Base-by-base conservation (phyloP, 2,113 vertebrate genomes). In the Clarias gariepinus region DNA sequence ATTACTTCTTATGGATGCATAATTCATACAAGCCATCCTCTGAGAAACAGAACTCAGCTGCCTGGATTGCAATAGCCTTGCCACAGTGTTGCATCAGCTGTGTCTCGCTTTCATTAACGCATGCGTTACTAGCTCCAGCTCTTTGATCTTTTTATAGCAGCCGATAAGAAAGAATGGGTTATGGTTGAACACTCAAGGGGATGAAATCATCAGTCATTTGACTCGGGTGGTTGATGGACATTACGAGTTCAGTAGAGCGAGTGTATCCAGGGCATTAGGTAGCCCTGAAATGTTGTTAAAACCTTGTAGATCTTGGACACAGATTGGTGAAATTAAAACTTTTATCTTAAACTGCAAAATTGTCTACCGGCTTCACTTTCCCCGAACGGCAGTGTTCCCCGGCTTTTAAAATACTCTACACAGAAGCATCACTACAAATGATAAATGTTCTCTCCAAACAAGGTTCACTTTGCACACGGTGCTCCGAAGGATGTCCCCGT, bases 121-220 rank as follows among this genome's bases (percentile, higher is more conserved):
- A 77, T 82, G 82, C 87, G 85, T 86, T 87, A 85, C 81, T 86
- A 63, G 80, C 87, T 86, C 81, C 52, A 80, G 77, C 85, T 86
- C 91, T 92, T 91, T 92, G 90, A 92, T 93, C 92, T 93, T 93
- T 93, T 93, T 91, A 92, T 93, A 92, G 92, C 83, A 87, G 90
- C 89, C 79, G 90, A 94, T 92, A 88, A 93, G 89, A 91, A 91
- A 87, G 91, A 94, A 90, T 90, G 89, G 89, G 91, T 91, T 89
- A 84, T 85, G 90, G 84, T 73, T 84, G 85, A 91, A 85, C 78
- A 85, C 78, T 68, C 83, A 78, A 78, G 58, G 86, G 84, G 81
- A 68, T 81, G 84, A 87, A 83, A 86, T 57, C 53, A 78, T 86
- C 78, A 64, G 69, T 63, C 74, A 89, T 90, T 87, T 61, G 81